Evolutionary conservation across 1,140 invertebrate genomes (phyloP).

Genomic region (Tetramorium simillimum): DNA sequence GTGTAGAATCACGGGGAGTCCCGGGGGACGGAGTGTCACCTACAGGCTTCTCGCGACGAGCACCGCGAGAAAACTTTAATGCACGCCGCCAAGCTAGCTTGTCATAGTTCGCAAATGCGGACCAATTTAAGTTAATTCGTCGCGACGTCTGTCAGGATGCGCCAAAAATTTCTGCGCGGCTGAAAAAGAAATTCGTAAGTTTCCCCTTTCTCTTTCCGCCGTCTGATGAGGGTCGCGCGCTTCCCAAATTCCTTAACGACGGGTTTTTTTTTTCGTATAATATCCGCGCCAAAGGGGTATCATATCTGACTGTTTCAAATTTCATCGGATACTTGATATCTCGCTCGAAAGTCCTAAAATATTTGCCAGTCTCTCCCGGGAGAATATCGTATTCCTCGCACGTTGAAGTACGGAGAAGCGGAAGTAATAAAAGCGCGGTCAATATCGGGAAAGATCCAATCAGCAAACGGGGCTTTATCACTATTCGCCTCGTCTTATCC

Average conservation of each 20-base stretch:
- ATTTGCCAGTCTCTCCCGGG: constrained; percentile 7
- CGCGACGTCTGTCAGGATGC: constrained; percentile 19
- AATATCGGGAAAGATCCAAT: constrained; percentile 55
- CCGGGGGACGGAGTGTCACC: constrained; percentile 17
- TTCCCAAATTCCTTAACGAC: background rate
- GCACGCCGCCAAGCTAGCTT: constrained; percentile 32
- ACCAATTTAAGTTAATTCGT: constrained; percentile 52
- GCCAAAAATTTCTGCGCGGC: background rate
- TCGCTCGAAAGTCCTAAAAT: constrained; percentile 25
- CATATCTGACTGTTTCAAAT: constrained; percentile 30
- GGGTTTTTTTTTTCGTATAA: background rate
- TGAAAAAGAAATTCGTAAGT: background rate
- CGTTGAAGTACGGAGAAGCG: constrained; percentile 46
- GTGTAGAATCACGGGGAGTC: background rate
- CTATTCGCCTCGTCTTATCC: constrained; percentile 39
- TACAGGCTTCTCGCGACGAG: constrained; percentile 22
- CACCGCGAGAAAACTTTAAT: constrained; percentile 45
- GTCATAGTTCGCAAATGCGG: constrained; percentile 35
- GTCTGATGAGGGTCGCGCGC: background rate
- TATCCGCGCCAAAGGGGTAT: background rate
- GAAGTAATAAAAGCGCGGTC: constrained; percentile 58
- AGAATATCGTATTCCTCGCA: constrained; percentile 47
- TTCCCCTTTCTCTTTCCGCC: background rate
- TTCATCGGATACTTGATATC: constrained; percentile 33
- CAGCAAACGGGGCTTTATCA: constrained; percentile 56